These are phyloP conservation scores for Dryococelus australis DNA, from an alignment of 2,888 invertebrate genomes.

Conservation along the genomic window DNA sequence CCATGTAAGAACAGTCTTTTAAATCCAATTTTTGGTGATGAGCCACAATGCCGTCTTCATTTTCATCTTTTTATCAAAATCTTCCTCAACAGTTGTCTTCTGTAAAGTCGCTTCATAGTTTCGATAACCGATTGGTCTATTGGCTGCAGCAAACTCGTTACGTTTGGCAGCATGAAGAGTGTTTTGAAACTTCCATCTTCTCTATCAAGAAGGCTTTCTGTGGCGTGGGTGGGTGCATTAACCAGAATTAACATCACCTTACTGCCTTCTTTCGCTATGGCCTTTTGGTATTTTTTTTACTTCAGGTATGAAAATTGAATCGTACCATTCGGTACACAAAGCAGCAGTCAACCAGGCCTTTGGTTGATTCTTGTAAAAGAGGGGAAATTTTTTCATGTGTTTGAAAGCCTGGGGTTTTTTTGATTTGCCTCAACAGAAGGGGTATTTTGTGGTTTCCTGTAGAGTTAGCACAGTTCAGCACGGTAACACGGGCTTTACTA, in stretches of 20 bases:
- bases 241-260: constrained; percentile 20
- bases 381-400: neutral
- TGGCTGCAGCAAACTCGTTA: constrained; percentile 30
- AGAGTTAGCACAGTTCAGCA: neutral
- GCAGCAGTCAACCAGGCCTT: neutral
- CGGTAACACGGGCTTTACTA: neutral
- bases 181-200: constrained; percentile 22
- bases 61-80: constrained; percentile 29
- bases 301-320: too few species aligned
- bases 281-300: constrained; percentile 22
- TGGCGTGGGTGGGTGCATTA: constrained; percentile 26
- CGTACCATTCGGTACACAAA: constrained; percentile 6
- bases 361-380: constrained; percentile 1
- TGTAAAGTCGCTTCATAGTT: constrained; percentile 21
- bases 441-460: neutral
- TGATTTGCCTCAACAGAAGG: neutral
- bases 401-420: neutral
- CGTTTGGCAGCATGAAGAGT: constrained; percentile 31
- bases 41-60: neutral
- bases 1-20: neutral
- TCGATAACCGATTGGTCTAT: constrained; percentile 25
- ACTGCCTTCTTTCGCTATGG: neutral
- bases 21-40: neutral
- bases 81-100: constrained; percentile 20
- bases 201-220: neutral